Evolutionary conservation across 1,140 invertebrate genomes (phyloP).

Genomic region (Microplitis demolitor): DNA sequence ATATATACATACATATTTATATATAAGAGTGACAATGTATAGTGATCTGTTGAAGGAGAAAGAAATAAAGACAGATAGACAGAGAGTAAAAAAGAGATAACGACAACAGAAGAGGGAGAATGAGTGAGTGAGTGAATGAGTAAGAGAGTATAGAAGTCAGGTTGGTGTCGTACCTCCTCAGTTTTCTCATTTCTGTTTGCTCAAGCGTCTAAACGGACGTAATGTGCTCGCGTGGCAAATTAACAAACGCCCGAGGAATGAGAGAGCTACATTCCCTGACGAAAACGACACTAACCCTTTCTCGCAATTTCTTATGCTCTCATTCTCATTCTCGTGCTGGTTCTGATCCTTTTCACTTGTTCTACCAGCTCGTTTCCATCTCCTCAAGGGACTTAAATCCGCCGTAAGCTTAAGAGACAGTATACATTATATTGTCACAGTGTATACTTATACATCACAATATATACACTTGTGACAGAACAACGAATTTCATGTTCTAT

Average conservation of each 20-base stretch:
- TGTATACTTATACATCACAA: slow-evolving; percentile 49
- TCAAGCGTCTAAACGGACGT: slow-evolving; percentile 32
- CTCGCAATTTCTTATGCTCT: slow-evolving; percentile 26
- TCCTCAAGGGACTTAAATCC: slow-evolving; percentile 60
- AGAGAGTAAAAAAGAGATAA: not conserved
- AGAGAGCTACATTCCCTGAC: slow-evolving; percentile 31
- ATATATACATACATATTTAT: not conserved
- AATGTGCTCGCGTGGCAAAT: slow-evolving; percentile 49
- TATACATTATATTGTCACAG: slow-evolving; percentile 1
- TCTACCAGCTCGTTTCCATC: slow-evolving; percentile 49
- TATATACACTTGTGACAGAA: slow-evolving; percentile 41
- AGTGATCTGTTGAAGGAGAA: not conserved
- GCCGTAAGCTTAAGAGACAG: slow-evolving; percentile 37
- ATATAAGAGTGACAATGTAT: slow-evolving; percentile 20
- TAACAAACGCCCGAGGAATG: slow-evolving; percentile 45
- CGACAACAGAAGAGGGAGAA: not conserved
- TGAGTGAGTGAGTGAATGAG: not conserved
- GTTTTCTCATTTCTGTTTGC: slow-evolving; percentile 36
- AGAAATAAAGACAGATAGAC: not conserved
- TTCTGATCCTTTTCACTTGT: slow-evolving; percentile 17
- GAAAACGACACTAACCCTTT: slow-evolving; percentile 31
- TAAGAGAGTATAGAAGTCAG: slow-evolving; percentile 7
- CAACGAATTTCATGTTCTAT: slow-evolving; percentile 31
- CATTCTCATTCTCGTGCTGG: slow-evolving; percentile 11
- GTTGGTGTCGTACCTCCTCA: slow-evolving; percentile 32